Evolutionary conservation across 35 echinoderm and acorn worm species (phyloP).

Genomic region (Stichopus chloronotus): DNA sequence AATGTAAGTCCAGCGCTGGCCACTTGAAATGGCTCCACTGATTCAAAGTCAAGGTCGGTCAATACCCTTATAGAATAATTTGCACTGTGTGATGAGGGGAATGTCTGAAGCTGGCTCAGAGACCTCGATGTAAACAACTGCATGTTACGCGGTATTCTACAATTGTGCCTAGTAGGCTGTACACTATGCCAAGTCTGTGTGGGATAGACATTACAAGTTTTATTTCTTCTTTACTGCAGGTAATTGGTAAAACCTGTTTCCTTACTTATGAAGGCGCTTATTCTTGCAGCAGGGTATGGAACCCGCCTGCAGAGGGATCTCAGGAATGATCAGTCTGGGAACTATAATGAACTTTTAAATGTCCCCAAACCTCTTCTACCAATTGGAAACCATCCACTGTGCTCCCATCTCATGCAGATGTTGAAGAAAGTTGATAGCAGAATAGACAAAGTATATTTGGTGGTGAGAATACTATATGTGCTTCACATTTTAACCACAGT

Average conservation of each 20-base stretch:
- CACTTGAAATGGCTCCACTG: too few species aligned
- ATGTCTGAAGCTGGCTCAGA: too few species aligned
- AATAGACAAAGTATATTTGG: constrained; percentile 60
- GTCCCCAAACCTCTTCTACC: constrained; percentile 84
- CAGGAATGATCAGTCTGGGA: constrained; percentile 42
- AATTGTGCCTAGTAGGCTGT: too few species aligned
- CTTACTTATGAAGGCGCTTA: constrained; percentile 74
- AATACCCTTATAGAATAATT: too few species aligned
- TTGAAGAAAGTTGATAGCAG: neutral
- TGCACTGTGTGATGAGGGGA: too few species aligned
- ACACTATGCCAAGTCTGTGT: too few species aligned
- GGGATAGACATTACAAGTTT: too few species aligned
- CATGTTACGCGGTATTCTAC: too few species aligned
- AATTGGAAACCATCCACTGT: constrained; percentile 66
- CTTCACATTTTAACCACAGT: neutral
- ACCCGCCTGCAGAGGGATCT: constrained; percentile 82
- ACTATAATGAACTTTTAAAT: constrained; percentile 60
- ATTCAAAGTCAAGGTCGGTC: too few species aligned
- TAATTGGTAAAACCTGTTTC: neutral
- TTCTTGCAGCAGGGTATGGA: constrained; percentile 87
- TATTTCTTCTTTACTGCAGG: too few species aligned
- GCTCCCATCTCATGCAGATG: constrained; percentile 79
- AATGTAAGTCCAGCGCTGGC: too few species aligned
- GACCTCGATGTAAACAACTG: too few species aligned
- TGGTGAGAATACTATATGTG: constrained; percentile 52